Conservation (phyloP, 1,140 invertebrate species). For the Kradibia gibbosae region DNA sequence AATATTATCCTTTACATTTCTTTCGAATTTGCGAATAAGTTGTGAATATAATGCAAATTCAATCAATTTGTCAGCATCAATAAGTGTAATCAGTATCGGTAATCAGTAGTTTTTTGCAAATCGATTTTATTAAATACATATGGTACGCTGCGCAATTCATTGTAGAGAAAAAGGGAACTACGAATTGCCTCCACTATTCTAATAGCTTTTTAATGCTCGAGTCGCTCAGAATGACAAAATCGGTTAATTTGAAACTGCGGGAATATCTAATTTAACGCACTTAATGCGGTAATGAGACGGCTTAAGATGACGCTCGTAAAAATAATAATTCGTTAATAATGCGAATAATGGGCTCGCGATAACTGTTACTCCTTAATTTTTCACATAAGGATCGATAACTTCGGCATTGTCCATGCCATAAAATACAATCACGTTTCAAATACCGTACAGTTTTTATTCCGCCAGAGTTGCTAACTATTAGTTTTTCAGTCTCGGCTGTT, state of each 20-base stretch:
- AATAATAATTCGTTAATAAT: not conserved
- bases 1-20: too few relatives aligned
- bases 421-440: slow-evolving; percentile 29
- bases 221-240: not conserved
- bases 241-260: not conserved
- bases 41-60: too few relatives aligned
- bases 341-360: not conserved
- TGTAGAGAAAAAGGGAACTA: not conserved
- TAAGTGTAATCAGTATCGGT: too few relatives aligned
- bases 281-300: not conserved
- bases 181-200: not conserved
- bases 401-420: slow-evolving; percentile 9
- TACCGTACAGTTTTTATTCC: slow-evolving; percentile 7
- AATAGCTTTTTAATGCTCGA: not conserved
- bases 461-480: not conserved
- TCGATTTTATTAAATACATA: too few relatives aligned
- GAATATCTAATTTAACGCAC: not conserved
- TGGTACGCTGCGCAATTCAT: too few relatives aligned
- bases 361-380: slow-evolving; percentile 26
- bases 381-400: not conserved
- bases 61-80: too few relatives aligned
- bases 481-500: not conserved
- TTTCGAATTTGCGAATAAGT: too few relatives aligned
- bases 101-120: too few relatives aligned
- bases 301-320: not conserved